phyloP scores from a whole-genome alignment of 2,113 vertebrate species.

The Camarhynchus parvulus region DNA sequence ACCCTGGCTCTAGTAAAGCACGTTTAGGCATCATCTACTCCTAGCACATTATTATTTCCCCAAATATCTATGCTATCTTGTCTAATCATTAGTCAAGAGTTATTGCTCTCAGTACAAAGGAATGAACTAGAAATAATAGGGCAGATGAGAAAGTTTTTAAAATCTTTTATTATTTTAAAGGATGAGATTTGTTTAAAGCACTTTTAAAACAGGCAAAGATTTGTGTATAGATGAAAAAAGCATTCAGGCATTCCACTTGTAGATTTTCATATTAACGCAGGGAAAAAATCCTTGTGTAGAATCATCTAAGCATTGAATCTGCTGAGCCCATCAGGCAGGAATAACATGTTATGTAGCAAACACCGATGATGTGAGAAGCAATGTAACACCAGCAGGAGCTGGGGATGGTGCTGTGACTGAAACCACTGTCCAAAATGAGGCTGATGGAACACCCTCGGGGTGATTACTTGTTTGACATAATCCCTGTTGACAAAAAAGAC shows the following conservation, averaged over 20 bases:
- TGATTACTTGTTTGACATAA: neutral
- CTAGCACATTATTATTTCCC: neutral
- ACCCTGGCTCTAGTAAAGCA: neutral
- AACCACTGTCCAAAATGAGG: neutral
- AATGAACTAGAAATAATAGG: neutral
- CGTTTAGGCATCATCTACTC: neutral
- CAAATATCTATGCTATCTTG: neutral
- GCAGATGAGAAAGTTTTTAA: neutral
- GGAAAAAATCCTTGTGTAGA: neutral
- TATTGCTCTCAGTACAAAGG: neutral
- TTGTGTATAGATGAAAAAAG: neutral
- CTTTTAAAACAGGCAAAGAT: neutral
- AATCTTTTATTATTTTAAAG: neutral
- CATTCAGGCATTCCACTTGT: neutral
- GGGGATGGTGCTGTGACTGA: neutral
- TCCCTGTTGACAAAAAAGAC: fast-evolving
- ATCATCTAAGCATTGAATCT: neutral
- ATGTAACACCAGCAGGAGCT: fast-evolving
- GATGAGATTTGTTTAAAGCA: neutral
- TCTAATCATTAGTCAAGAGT: neutral
- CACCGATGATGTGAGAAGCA: neutral
- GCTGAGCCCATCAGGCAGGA: neutral
- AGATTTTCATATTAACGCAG: neutral
- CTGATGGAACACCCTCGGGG: fast-evolving
- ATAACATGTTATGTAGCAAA: fast-evolving